These are phyloP conservation scores for Pantala flavescens DNA, from an alignment of 1,140 invertebrate genomes.

Conservation along the genomic window DNA sequence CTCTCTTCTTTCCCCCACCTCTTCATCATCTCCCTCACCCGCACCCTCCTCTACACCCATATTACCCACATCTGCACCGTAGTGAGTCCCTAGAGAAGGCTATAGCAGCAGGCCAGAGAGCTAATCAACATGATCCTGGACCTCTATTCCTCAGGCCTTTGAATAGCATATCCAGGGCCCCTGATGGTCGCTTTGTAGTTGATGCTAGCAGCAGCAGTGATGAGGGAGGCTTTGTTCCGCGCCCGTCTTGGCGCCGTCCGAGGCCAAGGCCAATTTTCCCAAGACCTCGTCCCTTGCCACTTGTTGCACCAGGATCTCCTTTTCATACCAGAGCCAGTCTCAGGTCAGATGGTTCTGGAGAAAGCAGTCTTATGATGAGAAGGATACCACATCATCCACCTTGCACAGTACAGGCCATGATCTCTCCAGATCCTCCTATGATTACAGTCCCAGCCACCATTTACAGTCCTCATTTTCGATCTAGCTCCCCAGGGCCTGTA, in stretches of 20 bases:
- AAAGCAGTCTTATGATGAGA: slow-evolving; percentile 32
- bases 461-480: slow-evolving; percentile 44
- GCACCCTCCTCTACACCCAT: not conserved
- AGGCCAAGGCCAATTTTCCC: slow-evolving; percentile 32
- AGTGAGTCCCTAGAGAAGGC: slow-evolving; percentile 11
- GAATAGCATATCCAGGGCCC: slow-evolving; percentile 54
- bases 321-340: slow-evolving; percentile 47
- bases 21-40: not conserved
- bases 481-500: slow-evolving; percentile 48
- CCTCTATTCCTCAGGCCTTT: slow-evolving; percentile 32
- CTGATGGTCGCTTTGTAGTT: slow-evolving; percentile 62
- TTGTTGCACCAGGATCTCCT: slow-evolving; percentile 44
- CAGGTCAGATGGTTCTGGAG: slow-evolving; percentile 51
- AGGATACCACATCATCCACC: slow-evolving; percentile 15
- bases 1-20: not conserved
- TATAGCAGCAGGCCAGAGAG: not conserved
- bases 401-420: slow-evolving; percentile 31
- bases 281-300: slow-evolving; percentile 36
- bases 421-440: slow-evolving; percentile 39
- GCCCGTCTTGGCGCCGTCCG: slow-evolving; percentile 26
- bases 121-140: not conserved
- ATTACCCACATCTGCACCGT: slow-evolving; percentile 17
- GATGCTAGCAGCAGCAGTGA: slow-evolving; percentile 61
- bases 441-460: slow-evolving; percentile 33
- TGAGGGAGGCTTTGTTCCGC: slow-evolving; percentile 66